phyloP scores from a whole-genome alignment of 53 echinoderm and acorn worm species.

The Astropecten irregularis region DNA sequence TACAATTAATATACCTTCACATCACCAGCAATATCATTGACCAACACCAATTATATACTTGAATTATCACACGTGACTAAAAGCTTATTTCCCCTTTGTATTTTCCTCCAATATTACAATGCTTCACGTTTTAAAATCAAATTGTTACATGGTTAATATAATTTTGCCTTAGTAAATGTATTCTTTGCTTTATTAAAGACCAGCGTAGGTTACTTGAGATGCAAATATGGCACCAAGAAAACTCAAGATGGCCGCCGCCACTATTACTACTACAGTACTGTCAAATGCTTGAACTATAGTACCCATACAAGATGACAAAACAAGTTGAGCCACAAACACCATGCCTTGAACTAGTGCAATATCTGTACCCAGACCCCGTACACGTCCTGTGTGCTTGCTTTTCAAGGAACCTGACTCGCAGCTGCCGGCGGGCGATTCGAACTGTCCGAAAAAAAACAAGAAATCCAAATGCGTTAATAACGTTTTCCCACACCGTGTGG shows the following conservation, averaged over 20 bases:
- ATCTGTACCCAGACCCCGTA: slow-evolving; percentile 96
- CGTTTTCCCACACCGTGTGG: too few species aligned
- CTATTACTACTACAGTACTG: slow-evolving; percentile 76
- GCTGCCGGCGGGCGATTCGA: slow-evolving; percentile 5
- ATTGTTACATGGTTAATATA: too few species aligned
- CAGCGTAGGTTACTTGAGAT: slow-evolving; percentile 84
- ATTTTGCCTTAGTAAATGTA: too few species aligned
- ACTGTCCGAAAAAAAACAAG: too few species aligned
- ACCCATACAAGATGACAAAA: slow-evolving; percentile 90
- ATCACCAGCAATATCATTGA: too few species aligned
- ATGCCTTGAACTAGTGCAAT: slow-evolving; percentile 92
- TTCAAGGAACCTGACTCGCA: background rate
- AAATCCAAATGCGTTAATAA: too few species aligned
- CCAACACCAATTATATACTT: too few species aligned
- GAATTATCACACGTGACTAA: too few species aligned
- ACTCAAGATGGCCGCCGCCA: slow-evolving; percentile 83
- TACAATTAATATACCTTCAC: too few species aligned
- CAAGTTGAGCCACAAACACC: slow-evolving; percentile 94
- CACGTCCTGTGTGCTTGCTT: background rate
- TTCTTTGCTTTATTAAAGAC: slow-evolving; percentile 70
- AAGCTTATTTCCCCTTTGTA: too few species aligned
- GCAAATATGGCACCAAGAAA: slow-evolving; percentile 88
- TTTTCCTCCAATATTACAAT: too few species aligned
- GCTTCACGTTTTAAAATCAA: too few species aligned
- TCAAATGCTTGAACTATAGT: slow-evolving; percentile 86